Percentiles rank a stretch among this genome's conserved stretches.
These are phyloP conservation scores for Danio tinwini DNA, from an alignment of 2,797 vertebrate genomes.

Conservation along the genomic window DNA sequence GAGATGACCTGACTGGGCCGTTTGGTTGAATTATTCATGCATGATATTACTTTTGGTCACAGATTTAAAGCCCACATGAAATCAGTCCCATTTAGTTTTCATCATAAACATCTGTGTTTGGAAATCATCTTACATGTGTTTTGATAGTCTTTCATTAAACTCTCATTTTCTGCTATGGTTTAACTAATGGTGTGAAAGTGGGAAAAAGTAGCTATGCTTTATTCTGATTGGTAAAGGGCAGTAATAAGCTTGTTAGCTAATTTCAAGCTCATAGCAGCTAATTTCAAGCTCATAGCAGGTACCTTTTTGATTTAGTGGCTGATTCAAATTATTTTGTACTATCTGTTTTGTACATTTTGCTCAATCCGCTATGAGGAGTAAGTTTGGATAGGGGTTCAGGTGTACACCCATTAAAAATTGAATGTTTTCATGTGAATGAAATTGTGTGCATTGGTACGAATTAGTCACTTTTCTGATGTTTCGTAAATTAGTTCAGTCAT, in stretches of 20 bases:
- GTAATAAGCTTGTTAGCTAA: not conserved
- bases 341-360: too few species aligned
- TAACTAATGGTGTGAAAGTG: not conserved
- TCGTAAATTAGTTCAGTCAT: too few species aligned
- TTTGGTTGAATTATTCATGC: slow-evolving; percentile 1
- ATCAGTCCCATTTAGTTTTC: not conserved
- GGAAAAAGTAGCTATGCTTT: not conserved
- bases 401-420: too few species aligned
- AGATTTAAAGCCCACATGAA: slow-evolving; percentile 2
- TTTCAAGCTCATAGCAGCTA: too few species aligned
- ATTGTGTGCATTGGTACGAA: too few species aligned
- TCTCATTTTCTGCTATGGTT: not conserved
- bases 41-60: not conserved
- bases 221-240: slow-evolving; percentile 7
- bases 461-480: too few species aligned
- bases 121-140: not conserved
- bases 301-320: too few species aligned
- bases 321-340: too few species aligned
- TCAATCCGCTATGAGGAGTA: too few species aligned
- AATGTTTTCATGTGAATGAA: too few species aligned
- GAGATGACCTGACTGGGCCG: not conserved
- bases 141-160: not conserved
- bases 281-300: too few species aligned
- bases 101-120: not conserved
- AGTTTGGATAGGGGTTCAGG: too few species aligned